Base-by-base conservation (phyloP, 2,888 invertebrate genomes). In the Laothoe populi region DNA sequence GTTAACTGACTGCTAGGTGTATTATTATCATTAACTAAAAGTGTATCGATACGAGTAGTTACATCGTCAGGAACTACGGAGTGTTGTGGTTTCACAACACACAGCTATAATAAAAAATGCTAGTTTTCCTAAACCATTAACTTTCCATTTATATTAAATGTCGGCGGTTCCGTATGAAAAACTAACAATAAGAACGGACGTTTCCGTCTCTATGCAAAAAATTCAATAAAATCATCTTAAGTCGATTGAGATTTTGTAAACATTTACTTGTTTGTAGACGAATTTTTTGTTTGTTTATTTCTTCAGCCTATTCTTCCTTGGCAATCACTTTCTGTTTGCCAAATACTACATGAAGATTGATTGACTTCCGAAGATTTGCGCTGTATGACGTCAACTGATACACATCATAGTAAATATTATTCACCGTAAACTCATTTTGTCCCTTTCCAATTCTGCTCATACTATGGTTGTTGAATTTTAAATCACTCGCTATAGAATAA, bases 201-300 rank as follows among this genome's bases (percentile, higher is more conserved):
- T 53, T 53, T 53, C 53, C 53, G 53, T 31, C 19, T 35, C 19
- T 35, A 53, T 35, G 53, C 16, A 53, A 53, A 53, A 53, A 16
- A 11, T 31, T 53, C 16, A 4, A 11, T 10, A 53, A 16, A 53
- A 35, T 53, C 35, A 19, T 35, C 53, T 53, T 13, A 35, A 35
- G 10, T 35, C 53, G 16, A 16, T 49, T 49, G 8, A 26, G 49
- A 53, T 53, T 26, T 35, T 35, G 53, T 53, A 19, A 53, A 35
- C 31, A 31, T 19, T 53, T 49, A 31, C 16, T 19, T 31, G 7
- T 4, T 4, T 7, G 53, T 21, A 35, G 16, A 35, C 53, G 35
- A 35, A 53, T 31, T 35, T 44, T 44, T 44, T 42, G 42, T 44
- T 44, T 19, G 7, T 44, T 44, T 44, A 19, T 44, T 44, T 44